Evolutionary conservation across 2,888 invertebrate species (phyloP), one percentile per base, ranked within the genome.

Genomic region (Allolobophora icterica): DNA sequence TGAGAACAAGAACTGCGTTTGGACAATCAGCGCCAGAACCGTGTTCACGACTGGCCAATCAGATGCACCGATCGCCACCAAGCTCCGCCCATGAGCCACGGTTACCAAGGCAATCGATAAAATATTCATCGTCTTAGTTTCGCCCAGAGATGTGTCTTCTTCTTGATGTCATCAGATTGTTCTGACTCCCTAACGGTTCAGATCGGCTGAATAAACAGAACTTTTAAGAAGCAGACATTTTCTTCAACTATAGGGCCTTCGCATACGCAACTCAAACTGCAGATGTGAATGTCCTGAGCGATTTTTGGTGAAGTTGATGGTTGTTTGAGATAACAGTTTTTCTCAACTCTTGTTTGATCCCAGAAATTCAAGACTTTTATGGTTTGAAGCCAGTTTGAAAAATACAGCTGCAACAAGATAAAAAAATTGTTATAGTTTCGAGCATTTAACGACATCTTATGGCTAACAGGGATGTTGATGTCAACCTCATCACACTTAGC

Each of bases 1-100:
- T 6, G n/a, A 40, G 35, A 71, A 91, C 91, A 91, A 91, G 91
- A 91, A 91, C 91, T 91, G 91, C 91, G 91, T 91, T 91, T 90
- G 90, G 90, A 90, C 90, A 91, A 91, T 91, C 87, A 91, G 89
- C 33, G 90, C 42, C 71, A 45, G 87, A 40, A 83, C 90, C 87
- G 87, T 87, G 35, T 34, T 87, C 71, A 71, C 71, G n/a, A 71
- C 71, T 71, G 71, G n/a, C 71, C 71, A 71, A 71, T 71, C 71
- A 71, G 71, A 71, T 1, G n/a, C 11, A 21, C 8, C 8, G 71
- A 71, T n/a, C 30, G 8, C n/a, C 30, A n/a, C 1, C 30, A 71
- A 3, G 71, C 71, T 71, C 71, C 71, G 71, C n/a, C 71, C 71
- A 71, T n/a, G 5, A n/a, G 71, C 71, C n/a, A 8, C 71, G 8